phyloP scores from a whole-genome alignment of 2,797 vertebrate genomes.

The Chelmon rostratus region DNA sequence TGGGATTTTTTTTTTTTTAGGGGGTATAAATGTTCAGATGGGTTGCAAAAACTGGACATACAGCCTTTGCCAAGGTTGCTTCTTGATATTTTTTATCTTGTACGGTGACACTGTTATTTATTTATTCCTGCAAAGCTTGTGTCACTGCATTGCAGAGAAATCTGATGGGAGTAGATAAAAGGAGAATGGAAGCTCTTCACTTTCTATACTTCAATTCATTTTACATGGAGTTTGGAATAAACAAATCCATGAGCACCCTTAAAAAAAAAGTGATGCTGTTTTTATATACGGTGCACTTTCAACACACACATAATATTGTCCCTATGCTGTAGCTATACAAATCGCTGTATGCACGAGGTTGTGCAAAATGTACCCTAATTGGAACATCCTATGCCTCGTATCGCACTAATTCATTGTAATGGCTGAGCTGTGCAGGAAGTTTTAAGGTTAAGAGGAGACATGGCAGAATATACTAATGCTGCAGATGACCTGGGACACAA shows the following conservation, averaged over 20 bases:
- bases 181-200: slow-evolving; percentile 22
- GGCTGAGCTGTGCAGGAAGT: neutral
- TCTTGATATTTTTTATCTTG: slow-evolving; percentile 46
- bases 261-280: slow-evolving; percentile 4
- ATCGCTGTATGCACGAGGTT: neutral
- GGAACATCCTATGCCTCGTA: slow-evolving; percentile 11
- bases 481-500: slow-evolving; percentile 1
- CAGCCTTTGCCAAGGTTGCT: slow-evolving; percentile 53
- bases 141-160: slow-evolving; percentile 41
- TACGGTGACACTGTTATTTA: slow-evolving; percentile 47
- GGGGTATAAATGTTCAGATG: slow-evolving; percentile 30
- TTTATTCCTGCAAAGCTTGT: slow-evolving; percentile 49
- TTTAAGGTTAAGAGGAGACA: neutral
- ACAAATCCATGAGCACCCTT: slow-evolving; percentile 8
- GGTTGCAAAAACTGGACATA: slow-evolving; percentile 46
- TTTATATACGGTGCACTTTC: neutral
- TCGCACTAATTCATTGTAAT: slow-evolving; percentile 9
- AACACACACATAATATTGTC: neutral
- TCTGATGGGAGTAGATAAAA: slow-evolving; percentile 41
- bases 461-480: neutral
- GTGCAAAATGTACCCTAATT: slow-evolving; percentile 22
- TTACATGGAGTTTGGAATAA: slow-evolving; percentile 22
- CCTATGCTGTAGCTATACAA: neutral
- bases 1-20: slow-evolving; percentile 12
- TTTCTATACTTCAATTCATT: slow-evolving; percentile 6